Base-by-base conservation (phyloP, 1,140 invertebrate species). In the Caenorhabditis inopinata region DNA sequence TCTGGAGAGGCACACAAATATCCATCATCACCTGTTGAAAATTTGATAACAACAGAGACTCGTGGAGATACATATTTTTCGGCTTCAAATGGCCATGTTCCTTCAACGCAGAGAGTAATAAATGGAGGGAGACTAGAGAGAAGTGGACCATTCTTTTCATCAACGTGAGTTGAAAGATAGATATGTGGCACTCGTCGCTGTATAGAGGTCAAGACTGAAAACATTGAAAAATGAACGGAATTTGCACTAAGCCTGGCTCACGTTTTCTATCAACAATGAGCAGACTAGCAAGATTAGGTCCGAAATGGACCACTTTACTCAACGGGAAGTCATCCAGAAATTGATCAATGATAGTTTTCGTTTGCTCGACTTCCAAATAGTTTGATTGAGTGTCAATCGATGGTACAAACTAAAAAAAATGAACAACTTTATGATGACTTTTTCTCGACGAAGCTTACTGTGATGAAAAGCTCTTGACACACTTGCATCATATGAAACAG, bases 401-500 rank as follows among this genome's bases (percentile, higher is more conserved):
- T 11, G 84, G 84, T 11, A 85, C 84, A 25, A 85, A 46, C 78
- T 83, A 32, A 6, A 74, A 74, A n/a, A 27, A 68, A 48, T n/a
- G 46, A 47, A 53, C n/a, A n/a, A n/a, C n/a, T n/a, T 53, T 23
- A n/a, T 16, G 46, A 45, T 32, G n/a, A 16, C 27, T 27, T 12
- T 46, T 47, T 2, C 27, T 5, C 0, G 1, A 38, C 16, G 14
- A 9, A 42, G 11, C 12, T 29, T 12, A 82, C 79, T 21, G 80
- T 85, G 16, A 85, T 78, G 27, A 84, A 84, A 3, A 84, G 76
- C 46, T 85, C 82, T 14, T 85, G 81, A 27, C 82, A 84, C 12
- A 85, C 80, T 75, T 84, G 80, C 25, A 76, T 78, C 84, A 85
- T 84, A 29, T 85, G 82, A 74, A 85, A 85, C 1, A 84, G 78